Conservation (phyloP, 2,113 vertebrate species). For the Chaenocephalus aceratus region DNA sequence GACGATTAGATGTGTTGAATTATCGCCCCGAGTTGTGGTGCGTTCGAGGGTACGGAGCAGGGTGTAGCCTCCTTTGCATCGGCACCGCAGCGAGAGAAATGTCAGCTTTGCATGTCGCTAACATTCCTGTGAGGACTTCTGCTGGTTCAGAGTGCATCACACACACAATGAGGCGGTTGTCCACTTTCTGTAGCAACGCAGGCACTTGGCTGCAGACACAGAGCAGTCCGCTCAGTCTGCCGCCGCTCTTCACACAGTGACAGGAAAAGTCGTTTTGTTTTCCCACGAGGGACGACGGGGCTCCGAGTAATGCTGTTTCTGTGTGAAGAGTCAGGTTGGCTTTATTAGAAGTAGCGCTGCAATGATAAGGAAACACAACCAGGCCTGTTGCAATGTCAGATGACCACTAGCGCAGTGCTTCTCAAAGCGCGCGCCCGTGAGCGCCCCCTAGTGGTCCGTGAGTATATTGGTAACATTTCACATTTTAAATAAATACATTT, state of each 20-base stretch:
- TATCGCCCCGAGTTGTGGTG: too few species aligned
- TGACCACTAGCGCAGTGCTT: too few species aligned
- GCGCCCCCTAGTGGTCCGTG: too few species aligned
- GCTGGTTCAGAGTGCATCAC: conserved; percentile 41
- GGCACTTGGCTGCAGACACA: conserved; percentile 39
- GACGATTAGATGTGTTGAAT: too few species aligned
- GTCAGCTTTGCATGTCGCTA: conserved; percentile 47
- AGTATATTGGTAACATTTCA: too few species aligned
- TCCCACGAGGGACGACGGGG: neutral
- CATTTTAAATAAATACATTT: too few species aligned
- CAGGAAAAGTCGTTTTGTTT: conserved; percentile 40
- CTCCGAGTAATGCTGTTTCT: conserved; percentile 12
- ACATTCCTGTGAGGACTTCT: conserved; percentile 47
- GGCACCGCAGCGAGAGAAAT: conserved; percentile 44
- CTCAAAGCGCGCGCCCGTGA: too few species aligned
- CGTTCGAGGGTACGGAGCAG: conserved; percentile 2
- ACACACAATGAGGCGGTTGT: conserved; percentile 72
- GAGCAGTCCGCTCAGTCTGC: conserved; percentile 65
- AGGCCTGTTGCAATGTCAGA: too few species aligned
- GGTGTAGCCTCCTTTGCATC: neutral
- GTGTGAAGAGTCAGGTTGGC: too few species aligned
- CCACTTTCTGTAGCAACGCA: conserved; percentile 38
- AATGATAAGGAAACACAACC: too few species aligned
- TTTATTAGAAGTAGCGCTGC: too few species aligned
- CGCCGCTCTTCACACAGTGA: conserved; percentile 51